phyloP scores from a whole-genome alignment of 2,113 vertebrate genomes.

The Helogale parvula region DNA sequence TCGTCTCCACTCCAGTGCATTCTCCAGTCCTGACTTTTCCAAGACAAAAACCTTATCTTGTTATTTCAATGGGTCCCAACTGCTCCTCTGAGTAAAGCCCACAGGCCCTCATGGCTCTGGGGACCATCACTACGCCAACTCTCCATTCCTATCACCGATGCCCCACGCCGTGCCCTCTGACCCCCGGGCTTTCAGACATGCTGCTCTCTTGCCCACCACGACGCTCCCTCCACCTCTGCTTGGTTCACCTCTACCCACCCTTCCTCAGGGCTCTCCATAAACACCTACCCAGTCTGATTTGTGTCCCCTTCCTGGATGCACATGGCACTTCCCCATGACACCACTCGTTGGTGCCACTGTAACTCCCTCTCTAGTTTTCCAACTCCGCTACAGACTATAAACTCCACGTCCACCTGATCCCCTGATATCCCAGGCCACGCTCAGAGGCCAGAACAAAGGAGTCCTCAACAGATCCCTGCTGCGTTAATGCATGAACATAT shows the following conservation, averaged over 20 bases:
- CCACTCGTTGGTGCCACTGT: rapidly evolving
- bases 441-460: neutral
- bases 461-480: no score
- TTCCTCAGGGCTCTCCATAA: neutral
- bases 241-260: neutral
- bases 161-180: rapidly evolving
- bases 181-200: neutral
- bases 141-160: no score
- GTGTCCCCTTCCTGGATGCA: neutral
- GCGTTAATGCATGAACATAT: no score
- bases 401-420: neutral
- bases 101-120: neutral
- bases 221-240: neutral
- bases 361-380: no score
- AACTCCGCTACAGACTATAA: neutral
- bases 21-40: neutral
- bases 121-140: rapidly evolving
- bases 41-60: neutral
- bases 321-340: rapidly evolving
- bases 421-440: neutral
- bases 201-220: neutral
- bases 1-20: neutral
- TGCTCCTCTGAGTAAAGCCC: neutral
- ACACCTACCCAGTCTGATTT: rapidly evolving
- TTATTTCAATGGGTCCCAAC: neutral